Conservation (phyloP, 2,113 vertebrate species). For the Bungarus multicinctus region DNA sequence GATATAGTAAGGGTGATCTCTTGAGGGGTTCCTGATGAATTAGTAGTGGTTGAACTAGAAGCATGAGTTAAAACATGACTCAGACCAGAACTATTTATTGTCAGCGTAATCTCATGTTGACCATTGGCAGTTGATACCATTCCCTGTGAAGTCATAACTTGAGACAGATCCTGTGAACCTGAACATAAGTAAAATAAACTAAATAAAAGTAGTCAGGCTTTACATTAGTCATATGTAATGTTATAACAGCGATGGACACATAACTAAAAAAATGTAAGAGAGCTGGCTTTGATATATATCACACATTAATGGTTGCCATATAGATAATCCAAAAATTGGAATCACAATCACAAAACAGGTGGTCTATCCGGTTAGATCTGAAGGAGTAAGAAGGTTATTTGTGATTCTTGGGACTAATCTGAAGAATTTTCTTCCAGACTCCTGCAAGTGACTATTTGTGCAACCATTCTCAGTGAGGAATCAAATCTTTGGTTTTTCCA, state of each 20-base stretch:
- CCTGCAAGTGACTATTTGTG: not conserved
- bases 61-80: conserved; percentile 89
- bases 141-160: conserved; percentile 83
- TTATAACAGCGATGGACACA: not conserved
- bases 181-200: not conserved
- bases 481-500: not conserved
- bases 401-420: not conserved
- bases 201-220: not conserved
- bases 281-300: not conserved
- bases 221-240: not conserved
- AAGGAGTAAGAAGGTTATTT: not conserved
- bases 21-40: conserved; percentile 78
- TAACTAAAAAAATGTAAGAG: not conserved
- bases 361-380: not conserved
- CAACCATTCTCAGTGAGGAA: not conserved
- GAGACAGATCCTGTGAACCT: conserved; percentile 88
- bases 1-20: conserved; percentile 98
- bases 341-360: not conserved
- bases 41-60: conserved; percentile 59
- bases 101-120: conserved; percentile 92
- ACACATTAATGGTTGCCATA: not conserved
- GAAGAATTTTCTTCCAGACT: not conserved
- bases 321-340: not conserved
- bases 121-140: conserved; percentile 76
- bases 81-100: conserved; percentile 94